Percentiles rank a stretch among this genome's conserved stretches.
Evolutionary conservation across 1,140 invertebrate species (phyloP).

Genomic region (Proctacanthus coquilletti): DNA sequence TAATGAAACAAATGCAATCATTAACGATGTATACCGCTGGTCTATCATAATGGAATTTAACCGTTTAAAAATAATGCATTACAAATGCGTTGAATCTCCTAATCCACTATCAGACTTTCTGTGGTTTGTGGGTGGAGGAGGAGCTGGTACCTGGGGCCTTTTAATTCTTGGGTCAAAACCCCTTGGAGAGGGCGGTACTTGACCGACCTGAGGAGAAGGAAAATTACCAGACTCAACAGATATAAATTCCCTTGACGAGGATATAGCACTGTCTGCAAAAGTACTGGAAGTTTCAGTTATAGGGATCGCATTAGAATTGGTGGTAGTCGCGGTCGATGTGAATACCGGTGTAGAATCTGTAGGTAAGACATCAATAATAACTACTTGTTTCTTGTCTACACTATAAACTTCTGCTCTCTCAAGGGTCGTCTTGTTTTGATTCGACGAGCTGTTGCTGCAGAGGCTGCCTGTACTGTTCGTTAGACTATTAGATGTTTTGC

Average conservation of each 20-base stretch:
- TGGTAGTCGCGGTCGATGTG: slow-evolving; percentile 28
- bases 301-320: slow-evolving; percentile 17
- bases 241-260: slow-evolving; percentile 3
- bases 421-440: slow-evolving; percentile 32
- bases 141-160: slow-evolving; percentile 4
- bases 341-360: slow-evolving; percentile 9
- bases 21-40: too few species aligned
- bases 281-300: slow-evolving; percentile 3
- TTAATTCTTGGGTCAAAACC: slow-evolving; percentile 4
- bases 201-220: not conserved
- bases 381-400: slow-evolving; percentile 53
- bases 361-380: slow-evolving; percentile 40
- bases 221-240: not conserved
- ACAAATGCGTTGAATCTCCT: slow-evolving; percentile 7
- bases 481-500: slow-evolving; percentile 1
- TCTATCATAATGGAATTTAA: too few species aligned
- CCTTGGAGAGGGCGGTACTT: slow-evolving; percentile 4
- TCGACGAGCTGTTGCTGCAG: not conserved
- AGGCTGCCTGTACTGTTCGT: not conserved
- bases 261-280: slow-evolving; percentile 6
- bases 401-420: slow-evolving; percentile 50
- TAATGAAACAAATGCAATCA: too few species aligned
- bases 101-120: slow-evolving; percentile 1
- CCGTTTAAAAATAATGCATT: too few species aligned
- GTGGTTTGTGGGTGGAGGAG: slow-evolving; percentile 3